These are phyloP conservation scores for Sander vitreus DNA, from an alignment of 2,113 vertebrate species.

Conservation along the genomic window DNA sequence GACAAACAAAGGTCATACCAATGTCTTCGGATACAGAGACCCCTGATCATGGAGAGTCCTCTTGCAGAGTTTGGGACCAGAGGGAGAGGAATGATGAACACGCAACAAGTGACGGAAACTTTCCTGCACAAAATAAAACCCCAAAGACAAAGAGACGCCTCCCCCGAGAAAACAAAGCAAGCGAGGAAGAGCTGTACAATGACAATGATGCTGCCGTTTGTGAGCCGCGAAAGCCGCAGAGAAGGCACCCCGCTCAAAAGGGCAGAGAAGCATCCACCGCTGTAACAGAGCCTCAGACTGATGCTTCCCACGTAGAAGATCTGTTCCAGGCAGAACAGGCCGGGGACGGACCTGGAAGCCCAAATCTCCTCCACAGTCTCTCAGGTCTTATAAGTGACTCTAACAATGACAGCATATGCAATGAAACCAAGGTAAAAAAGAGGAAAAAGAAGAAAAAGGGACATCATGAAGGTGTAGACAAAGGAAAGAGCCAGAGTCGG, in stretches of 20 bases:
- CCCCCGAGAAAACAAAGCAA: not conserved
- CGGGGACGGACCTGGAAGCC: not conserved
- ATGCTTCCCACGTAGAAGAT: not conserved
- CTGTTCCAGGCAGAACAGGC: not conserved
- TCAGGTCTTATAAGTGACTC: not conserved
- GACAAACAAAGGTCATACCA: rapidly evolving
- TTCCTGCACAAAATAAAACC: not conserved
- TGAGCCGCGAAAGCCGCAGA: not conserved
- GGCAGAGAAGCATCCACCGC: not conserved
- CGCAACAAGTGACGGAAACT: rapidly evolving
- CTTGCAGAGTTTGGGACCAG: not conserved
- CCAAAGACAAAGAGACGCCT: not conserved
- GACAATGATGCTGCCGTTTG: slow-evolving; percentile 5
- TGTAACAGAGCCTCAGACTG: not conserved
- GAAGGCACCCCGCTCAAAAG: not conserved
- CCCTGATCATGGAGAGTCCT: not conserved
- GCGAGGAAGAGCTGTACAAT: not conserved
- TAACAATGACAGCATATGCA: not conserved
- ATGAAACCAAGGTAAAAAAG: not conserved
- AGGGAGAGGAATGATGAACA: not conserved
- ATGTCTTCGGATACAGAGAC: not conserved
- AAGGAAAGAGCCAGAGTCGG: not conserved
- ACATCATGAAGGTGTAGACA: not conserved
- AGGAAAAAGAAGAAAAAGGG: slow-evolving; percentile 1
- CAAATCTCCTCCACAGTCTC: slow-evolving; percentile 1